A percentile compares a stretch with the other conserved stretches of the same genome.
Evolutionary conservation across 2,113 vertebrate genomes (phyloP).

Genomic region (Dasyprocta punctata): DNA sequence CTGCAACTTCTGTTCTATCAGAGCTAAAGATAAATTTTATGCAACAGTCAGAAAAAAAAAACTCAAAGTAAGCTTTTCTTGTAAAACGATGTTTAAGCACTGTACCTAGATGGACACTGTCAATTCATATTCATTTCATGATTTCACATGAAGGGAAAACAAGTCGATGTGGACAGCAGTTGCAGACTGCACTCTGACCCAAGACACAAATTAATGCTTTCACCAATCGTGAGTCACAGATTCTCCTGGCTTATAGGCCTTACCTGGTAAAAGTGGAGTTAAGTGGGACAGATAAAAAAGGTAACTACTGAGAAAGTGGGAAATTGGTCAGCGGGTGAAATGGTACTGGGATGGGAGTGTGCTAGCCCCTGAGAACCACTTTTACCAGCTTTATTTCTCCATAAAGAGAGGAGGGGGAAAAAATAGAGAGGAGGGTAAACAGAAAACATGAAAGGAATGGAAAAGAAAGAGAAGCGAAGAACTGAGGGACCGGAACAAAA

Average conservation of each 20-base stretch:
- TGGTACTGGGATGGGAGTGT: too few relatives aligned
- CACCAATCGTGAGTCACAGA: background rate
- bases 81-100: background rate
- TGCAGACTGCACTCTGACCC: slow-evolving; percentile 19
- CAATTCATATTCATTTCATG: slow-evolving; percentile 37
- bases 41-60: background rate
- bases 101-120: background rate
- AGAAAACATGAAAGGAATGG: background rate
- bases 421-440: background rate
- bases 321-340: background rate
- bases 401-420: background rate
- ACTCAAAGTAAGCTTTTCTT: background rate
- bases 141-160: slow-evolving; percentile 27
- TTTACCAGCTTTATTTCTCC: background rate
- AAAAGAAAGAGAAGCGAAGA: background rate
- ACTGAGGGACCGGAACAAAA: background rate
- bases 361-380: too few relatives aligned
- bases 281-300: background rate
- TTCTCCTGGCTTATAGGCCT: background rate
- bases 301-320: background rate
- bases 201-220: slow-evolving; percentile 15
- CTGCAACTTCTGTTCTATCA: slow-evolving; percentile 16
- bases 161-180: background rate
- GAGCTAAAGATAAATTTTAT: slow-evolving; percentile 54
- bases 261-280: slow-evolving; percentile 20